phyloP scores from a whole-genome alignment of 2,113 vertebrate species.

The Sturnira hondurensis region DNA sequence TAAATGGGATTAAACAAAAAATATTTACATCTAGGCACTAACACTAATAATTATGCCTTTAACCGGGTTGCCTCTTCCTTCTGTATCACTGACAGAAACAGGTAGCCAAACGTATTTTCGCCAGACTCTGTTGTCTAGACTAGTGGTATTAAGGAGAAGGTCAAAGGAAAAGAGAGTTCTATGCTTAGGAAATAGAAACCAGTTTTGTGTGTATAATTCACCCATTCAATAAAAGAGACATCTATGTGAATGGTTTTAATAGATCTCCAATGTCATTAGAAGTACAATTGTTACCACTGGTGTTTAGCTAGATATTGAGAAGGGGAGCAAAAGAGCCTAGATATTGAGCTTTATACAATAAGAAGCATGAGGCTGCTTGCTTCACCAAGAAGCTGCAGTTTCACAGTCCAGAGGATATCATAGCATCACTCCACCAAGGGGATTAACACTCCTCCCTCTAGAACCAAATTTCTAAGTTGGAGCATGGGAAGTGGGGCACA shows the following conservation, averaged over 20 bases:
- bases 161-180: background rate
- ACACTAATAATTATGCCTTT: background rate
- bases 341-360: too few species aligned
- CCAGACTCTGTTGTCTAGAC: background rate
- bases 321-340: too few species aligned
- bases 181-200: background rate
- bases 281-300: too few species aligned
- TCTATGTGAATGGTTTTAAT: background rate
- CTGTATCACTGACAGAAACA: background rate
- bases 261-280: background rate
- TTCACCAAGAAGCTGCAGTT: too few species aligned
- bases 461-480: too few species aligned
- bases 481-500: too few species aligned
- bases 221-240: background rate
- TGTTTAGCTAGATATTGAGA: too few species aligned
- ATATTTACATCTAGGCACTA: background rate
- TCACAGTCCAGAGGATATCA: too few species aligned
- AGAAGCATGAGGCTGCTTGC: too few species aligned
- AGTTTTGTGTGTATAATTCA: background rate
- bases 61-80: background rate
- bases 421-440: too few species aligned
- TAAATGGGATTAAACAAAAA: background rate
- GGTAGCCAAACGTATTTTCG: background rate
- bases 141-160: background rate
- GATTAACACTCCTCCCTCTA: too few species aligned